Conservation (phyloP, 2,888 invertebrate genomes). For the Epiblema foenella region DNA sequence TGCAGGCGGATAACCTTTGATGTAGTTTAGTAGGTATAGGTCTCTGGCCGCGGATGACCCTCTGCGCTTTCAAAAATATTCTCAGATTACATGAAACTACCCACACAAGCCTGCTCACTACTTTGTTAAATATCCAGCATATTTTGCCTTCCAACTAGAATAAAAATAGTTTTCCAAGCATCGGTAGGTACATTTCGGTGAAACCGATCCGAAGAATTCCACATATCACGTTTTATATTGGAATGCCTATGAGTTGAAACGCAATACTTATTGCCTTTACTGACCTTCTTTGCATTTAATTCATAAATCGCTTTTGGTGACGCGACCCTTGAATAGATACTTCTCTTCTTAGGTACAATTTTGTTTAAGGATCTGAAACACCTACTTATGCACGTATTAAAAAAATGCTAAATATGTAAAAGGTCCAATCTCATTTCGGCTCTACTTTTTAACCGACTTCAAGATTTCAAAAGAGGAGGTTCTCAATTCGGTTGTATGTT, state of each 20-base stretch:
- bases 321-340: conserved; percentile 10
- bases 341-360: neutral
- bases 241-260: conserved; percentile 40
- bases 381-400: no score
- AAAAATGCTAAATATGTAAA: no score
- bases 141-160: conserved; percentile 4
- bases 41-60: no score
- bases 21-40: neutral
- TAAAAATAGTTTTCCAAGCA: conserved; percentile 19
- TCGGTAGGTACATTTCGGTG: conserved; percentile 21
- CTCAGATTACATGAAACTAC: conserved; percentile 4
- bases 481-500: no score
- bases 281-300: conserved; percentile 39
- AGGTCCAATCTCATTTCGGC: neutral
- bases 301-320: conserved; percentile 24
- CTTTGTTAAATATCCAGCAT: conserved; percentile 6
- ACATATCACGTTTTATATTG: conserved; percentile 27
- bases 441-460: neutral
- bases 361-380: neutral
- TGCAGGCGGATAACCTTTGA: neutral
- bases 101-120: neutral
- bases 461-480: no score
- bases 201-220: conserved; percentile 34
- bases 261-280: conserved; percentile 38
- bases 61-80: neutral